Percentiles rank a stretch among this genome's conserved stretches.
Conservation (phyloP, 2,797 vertebrate genomes). For the Acestrorhynchus altus region DNA sequence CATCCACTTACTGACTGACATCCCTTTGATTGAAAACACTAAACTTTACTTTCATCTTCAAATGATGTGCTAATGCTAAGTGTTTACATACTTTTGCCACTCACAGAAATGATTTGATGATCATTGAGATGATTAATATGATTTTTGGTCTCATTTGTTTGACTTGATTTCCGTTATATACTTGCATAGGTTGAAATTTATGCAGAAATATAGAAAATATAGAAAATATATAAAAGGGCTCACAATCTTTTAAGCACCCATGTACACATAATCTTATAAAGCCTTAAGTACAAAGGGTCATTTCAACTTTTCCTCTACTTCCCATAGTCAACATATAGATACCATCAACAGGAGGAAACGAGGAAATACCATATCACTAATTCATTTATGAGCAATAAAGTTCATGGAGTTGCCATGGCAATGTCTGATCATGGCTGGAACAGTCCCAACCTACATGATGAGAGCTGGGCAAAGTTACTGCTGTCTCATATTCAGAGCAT, state of each 20-base stretch:
- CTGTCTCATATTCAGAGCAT: not conserved
- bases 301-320: slow-evolving; percentile 4
- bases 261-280: not conserved
- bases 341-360: not conserved
- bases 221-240: too few relatives aligned
- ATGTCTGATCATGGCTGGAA: slow-evolving; percentile 5
- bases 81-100: too few relatives aligned
- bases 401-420: slow-evolving; percentile 27
- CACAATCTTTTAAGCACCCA: not conserved
- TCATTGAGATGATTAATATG: too few relatives aligned
- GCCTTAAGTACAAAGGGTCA: not conserved
- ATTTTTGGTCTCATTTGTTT: too few relatives aligned
- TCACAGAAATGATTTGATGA: too few relatives aligned
- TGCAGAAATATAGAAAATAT: too few relatives aligned
- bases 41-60: too few relatives aligned
- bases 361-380: slow-evolving; percentile 6
- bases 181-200: too few relatives aligned
- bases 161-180: too few relatives aligned
- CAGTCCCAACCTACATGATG: slow-evolving; percentile 5
- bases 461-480: not conserved
- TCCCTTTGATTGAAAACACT: too few relatives aligned
- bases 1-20: too few relatives aligned
- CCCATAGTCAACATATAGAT: not conserved
- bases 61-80: too few relatives aligned
- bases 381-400: slow-evolving; percentile 8